These are phyloP conservation scores for Drosophila borealis DNA, from an alignment of 2,888 invertebrate species.

Conservation along the genomic window DNA sequence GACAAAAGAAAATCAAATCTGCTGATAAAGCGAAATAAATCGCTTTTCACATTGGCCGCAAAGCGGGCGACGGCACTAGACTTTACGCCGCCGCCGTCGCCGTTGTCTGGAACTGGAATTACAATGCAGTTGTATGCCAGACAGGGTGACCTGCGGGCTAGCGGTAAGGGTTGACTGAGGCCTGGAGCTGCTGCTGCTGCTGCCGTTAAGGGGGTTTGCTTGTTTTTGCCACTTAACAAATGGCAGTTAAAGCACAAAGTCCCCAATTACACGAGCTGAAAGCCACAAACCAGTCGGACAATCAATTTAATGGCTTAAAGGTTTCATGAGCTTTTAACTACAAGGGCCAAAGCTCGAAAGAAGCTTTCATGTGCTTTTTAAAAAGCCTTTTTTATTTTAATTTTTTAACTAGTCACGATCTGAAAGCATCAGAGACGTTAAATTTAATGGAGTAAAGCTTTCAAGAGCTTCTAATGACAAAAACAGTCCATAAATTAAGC, in stretches of 20 bases:
- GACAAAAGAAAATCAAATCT: conserved; percentile 64
- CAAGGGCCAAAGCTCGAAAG: too few species aligned
- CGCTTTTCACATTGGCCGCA: conserved; percentile 52
- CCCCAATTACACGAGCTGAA: conserved; percentile 34
- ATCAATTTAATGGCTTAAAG: too few species aligned
- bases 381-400: too few species aligned
- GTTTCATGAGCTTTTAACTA: too few species aligned
- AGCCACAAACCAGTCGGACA: not conserved
- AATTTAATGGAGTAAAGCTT: not conserved
- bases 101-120: conserved; percentile 58
- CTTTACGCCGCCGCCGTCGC: conserved; percentile 49
- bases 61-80: conserved; percentile 45
- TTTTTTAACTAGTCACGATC: too few species aligned
- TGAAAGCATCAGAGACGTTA: too few species aligned
- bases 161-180: conserved; percentile 13
- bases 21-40: conserved; percentile 77
- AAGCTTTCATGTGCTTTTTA: too few species aligned
- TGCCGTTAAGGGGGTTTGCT: conserved; percentile 51
- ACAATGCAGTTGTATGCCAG: conserved; percentile 56
- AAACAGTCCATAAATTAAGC: too few species aligned
- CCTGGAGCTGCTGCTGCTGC: conserved; percentile 11
- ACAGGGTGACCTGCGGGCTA: conserved; percentile 19
- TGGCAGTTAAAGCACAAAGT: conserved; percentile 19
- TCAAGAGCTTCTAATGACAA: not conserved
- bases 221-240: conserved; percentile 22